phyloP scores from a whole-genome alignment of 2,888 invertebrate species.

The Emmelina monodactyla region DNA sequence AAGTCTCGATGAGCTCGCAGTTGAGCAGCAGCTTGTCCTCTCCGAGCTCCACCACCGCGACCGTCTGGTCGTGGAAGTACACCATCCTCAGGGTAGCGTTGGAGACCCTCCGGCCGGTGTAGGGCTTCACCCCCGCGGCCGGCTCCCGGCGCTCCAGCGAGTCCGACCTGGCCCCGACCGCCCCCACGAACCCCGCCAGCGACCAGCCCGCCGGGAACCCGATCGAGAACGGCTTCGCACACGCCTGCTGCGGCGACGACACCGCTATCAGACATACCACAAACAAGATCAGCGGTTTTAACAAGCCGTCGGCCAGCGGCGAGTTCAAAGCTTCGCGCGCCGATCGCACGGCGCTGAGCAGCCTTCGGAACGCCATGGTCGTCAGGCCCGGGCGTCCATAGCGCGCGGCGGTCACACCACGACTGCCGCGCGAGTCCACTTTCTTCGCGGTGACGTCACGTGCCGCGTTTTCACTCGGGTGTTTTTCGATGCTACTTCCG shows the following conservation, averaged over 20 bases:
- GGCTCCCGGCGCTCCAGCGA: slow-evolving; percentile 35
- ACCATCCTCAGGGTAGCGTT: slow-evolving; percentile 77
- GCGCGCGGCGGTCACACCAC: neutral
- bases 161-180: slow-evolving; percentile 39
- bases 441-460: slow-evolving; percentile 30
- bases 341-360: slow-evolving; percentile 45
- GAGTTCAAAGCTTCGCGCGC: slow-evolving; percentile 47
- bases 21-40: slow-evolving; percentile 73
- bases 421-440: slow-evolving; percentile 15
- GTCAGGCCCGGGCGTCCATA: too few relatives aligned
- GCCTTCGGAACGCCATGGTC: slow-evolving; percentile 27
- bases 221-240: slow-evolving; percentile 55
- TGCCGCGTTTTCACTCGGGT: slow-evolving; percentile 23
- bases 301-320: slow-evolving; percentile 44
- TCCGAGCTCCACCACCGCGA: slow-evolving; percentile 82
- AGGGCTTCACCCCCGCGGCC: slow-evolving; percentile 61
- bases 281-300: slow-evolving; percentile 45
- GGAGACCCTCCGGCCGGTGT: slow-evolving; percentile 70
- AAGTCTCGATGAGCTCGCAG: slow-evolving; percentile 86
- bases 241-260: slow-evolving; percentile 49
- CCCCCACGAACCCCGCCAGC: slow-evolving; percentile 48
- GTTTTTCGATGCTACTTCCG: neutral
- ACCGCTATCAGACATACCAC: slow-evolving; percentile 53
- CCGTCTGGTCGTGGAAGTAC: slow-evolving; percentile 82
- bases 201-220: slow-evolving; percentile 59